These are phyloP conservation scores for Knipowitschia caucasica DNA, from an alignment of 2,797 vertebrate species.

Conservation along the genomic window DNA sequence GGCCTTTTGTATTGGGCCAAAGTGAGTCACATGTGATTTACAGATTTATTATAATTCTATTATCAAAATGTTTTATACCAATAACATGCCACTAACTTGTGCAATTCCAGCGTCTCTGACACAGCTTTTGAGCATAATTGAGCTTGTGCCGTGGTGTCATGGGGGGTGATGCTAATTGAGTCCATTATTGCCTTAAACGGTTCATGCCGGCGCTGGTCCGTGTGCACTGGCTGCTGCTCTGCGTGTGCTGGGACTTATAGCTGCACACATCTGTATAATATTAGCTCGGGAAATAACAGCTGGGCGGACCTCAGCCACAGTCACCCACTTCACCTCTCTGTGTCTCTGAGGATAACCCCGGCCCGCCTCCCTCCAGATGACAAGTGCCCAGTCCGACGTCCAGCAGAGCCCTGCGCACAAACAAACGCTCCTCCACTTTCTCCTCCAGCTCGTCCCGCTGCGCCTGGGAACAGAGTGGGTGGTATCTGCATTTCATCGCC, in stretches of 20 bases:
- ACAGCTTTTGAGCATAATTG: neutral
- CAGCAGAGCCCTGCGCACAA: conserved; percentile 40
- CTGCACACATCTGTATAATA: conserved; percentile 75
- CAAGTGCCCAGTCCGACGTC: conserved; percentile 61
- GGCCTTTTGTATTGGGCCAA: too few relatives aligned
- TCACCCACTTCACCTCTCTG: conserved; percentile 75
- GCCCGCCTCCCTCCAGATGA: conserved; percentile 70
- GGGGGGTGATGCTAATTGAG: conserved; percentile 60
- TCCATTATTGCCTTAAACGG: conserved; percentile 65
- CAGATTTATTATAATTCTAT: too few relatives aligned
- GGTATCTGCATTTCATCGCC: conserved; percentile 61
- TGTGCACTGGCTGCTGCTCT: conserved; percentile 39
- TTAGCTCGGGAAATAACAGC: conserved; percentile 76
- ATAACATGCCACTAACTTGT: too few relatives aligned
- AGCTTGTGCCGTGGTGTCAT: conserved; percentile 28
- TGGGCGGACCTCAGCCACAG: conserved; percentile 74
- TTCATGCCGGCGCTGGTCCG: conserved; percentile 65
- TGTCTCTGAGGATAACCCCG: conserved; percentile 73
- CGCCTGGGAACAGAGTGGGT: conserved; percentile 70
- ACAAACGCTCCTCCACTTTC: conserved; percentile 37
- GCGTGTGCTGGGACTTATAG: conserved; percentile 71
- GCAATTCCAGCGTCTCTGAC: too few relatives aligned
- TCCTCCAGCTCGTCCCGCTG: conserved; percentile 35
- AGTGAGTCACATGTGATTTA: too few relatives aligned
- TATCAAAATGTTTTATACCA: too few relatives aligned